These are phyloP conservation scores for Schizopygopsis malacanthus DNA, from an alignment of 2,797 vertebrate species.

Conservation along the genomic window DNA sequence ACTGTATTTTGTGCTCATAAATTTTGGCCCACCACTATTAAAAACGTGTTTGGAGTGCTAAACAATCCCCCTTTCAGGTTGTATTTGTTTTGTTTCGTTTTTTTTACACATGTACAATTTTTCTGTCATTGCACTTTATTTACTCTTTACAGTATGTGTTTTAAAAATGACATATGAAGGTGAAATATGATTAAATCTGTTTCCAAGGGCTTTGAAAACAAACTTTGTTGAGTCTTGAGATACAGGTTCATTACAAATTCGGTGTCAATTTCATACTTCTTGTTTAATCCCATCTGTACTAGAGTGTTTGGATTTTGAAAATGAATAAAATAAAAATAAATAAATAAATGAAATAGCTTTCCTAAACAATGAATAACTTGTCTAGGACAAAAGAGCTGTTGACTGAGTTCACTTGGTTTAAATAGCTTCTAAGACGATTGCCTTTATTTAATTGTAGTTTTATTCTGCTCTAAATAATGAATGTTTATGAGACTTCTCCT, in stretches of 20 bases:
- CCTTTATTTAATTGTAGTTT: conserved; percentile 8
- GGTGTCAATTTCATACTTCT: neutral
- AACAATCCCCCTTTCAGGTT: neutral
- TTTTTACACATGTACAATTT: conserved; percentile 10
- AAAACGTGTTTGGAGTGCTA: conserved; percentile 21
- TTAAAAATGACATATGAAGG: conserved; percentile 11
- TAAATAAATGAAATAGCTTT: neutral
- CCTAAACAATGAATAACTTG: conserved; percentile 4
- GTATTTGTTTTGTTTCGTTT: neutral
- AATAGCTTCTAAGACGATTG: conserved; percentile 27
- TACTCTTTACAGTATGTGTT: conserved; percentile 31
- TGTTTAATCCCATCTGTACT: neutral
- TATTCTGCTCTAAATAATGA: conserved; percentile 23
- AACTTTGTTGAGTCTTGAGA: conserved; percentile 42
- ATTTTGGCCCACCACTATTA: conserved; percentile 19
- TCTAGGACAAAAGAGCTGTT: conserved; percentile 30
- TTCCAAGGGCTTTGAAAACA: conserved; percentile 47
- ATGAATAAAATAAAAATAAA: neutral
- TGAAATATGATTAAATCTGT: conserved; percentile 46
- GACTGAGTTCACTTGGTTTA: neutral
- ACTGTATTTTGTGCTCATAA: conserved; percentile 10
- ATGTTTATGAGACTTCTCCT: conserved; percentile 12
- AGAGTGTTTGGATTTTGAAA: neutral
- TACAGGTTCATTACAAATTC: conserved; percentile 15
- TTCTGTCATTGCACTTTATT: conserved; percentile 19